Conservation (phyloP, 1,140 invertebrate species). For the Condylostylus longicornis region DNA sequence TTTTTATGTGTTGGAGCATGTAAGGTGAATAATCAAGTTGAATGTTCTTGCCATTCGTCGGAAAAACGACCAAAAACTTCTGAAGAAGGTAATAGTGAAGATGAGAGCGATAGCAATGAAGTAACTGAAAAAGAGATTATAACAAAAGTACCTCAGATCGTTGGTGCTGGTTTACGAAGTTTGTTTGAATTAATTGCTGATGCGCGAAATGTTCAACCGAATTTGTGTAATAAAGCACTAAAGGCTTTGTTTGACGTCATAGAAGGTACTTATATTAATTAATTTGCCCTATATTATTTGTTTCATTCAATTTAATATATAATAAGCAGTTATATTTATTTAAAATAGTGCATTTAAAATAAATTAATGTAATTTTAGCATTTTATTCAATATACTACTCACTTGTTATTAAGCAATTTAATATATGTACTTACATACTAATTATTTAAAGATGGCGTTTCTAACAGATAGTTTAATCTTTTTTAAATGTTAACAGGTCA, state of each 20-base stretch:
- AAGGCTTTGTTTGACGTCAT: slow-evolving; percentile 77
- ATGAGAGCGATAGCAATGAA: slow-evolving; percentile 25
- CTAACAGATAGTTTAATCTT: neutral
- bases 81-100: slow-evolving; percentile 16
- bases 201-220: slow-evolving; percentile 61
- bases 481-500: slow-evolving; percentile 26
- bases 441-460: neutral
- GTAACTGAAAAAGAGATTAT: slow-evolving; percentile 21
- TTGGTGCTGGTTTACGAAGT: slow-evolving; percentile 76
- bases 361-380: too few relatives aligned
- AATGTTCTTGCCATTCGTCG: slow-evolving; percentile 24
- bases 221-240: slow-evolving; percentile 73
- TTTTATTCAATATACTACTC: too few relatives aligned
- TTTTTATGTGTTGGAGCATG: slow-evolving; percentile 22
- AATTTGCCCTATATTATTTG: neutral
- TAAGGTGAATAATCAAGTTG: slow-evolving; percentile 20
- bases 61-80: slow-evolving; percentile 3
- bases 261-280: too few relatives aligned
- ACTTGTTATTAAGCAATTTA: neutral
- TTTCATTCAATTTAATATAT: neutral
- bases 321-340: too few relatives aligned
- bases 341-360: neutral
- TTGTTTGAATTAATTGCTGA: slow-evolving; percentile 85
- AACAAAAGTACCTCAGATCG: slow-evolving; percentile 47
- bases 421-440: neutral